These are phyloP conservation scores for Hemithea aestivaria DNA, from an alignment of 2,888 invertebrate species.

Conservation along the genomic window DNA sequence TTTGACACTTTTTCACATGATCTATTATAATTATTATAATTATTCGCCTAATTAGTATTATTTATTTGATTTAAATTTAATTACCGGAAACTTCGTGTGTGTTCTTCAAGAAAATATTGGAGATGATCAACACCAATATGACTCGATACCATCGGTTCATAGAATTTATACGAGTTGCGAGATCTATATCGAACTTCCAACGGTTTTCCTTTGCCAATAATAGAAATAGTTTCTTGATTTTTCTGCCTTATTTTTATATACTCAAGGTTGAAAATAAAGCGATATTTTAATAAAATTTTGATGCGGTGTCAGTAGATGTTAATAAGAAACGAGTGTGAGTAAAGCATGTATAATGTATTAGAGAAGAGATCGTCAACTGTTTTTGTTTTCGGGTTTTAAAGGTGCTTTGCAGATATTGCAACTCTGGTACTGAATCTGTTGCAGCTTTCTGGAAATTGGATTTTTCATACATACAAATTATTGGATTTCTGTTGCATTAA, in stretches of 20 bases:
- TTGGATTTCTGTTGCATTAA: no score
- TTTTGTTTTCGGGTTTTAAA: neutral
- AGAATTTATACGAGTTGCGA: slow-evolving; percentile 41
- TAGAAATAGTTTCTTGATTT: slow-evolving; percentile 19
- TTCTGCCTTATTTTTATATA: slow-evolving; percentile 2
- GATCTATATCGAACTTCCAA: slow-evolving; percentile 53
- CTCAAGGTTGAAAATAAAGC: slow-evolving; percentile 9
- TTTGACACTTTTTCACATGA: no score
- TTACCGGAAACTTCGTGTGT: slow-evolving; percentile 65
- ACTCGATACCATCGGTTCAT: slow-evolving; percentile 55
- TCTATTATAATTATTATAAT: no score
- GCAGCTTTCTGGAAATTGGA: no score
- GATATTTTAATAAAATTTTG: slow-evolving; percentile 10
- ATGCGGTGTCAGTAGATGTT: slow-evolving; percentile 23
- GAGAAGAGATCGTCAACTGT: slow-evolving; percentile 20
- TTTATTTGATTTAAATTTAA: no score
- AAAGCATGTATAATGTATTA: slow-evolving; percentile 70
- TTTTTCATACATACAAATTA: neutral
- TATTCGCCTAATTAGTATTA: no score
- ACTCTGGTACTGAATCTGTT: no score
- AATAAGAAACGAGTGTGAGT: slow-evolving; percentile 27
- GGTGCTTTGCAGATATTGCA: no score
- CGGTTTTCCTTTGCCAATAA: slow-evolving; percentile 55
- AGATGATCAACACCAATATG: slow-evolving; percentile 42
- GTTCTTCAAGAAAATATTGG: slow-evolving; percentile 41